phyloP scores from a whole-genome alignment of 2,888 invertebrate genomes.

The Coremacera marginata region DNA sequence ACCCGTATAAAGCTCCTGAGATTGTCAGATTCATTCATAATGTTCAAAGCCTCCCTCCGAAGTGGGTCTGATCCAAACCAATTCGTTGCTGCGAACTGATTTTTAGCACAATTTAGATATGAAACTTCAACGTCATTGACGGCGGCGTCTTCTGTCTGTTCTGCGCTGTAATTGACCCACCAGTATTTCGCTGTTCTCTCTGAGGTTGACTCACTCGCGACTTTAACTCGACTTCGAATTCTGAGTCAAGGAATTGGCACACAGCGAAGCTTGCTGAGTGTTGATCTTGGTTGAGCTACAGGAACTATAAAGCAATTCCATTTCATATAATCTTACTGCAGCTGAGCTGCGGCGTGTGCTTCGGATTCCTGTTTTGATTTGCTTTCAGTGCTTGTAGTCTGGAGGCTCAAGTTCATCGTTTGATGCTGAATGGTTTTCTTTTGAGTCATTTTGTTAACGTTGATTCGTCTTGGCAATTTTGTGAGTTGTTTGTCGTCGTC shows the following conservation, averaged over 20 bases:
- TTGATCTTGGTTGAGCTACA: conserved; percentile 3
- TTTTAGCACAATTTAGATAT: conserved; percentile 12
- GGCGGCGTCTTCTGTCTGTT: not conserved
- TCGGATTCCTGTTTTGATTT: conserved; percentile 28
- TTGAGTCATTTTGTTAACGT: conserved; percentile 29
- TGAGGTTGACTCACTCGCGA: not conserved
- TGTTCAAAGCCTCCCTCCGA: conserved; percentile 7
- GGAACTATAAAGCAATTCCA: conserved; percentile 51
- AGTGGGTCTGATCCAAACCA: not conserved
- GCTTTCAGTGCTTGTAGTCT: conserved; percentile 2
- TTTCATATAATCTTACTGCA: conserved; percentile 50
- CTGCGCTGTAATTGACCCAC: not conserved
- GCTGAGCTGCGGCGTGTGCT: not conserved
- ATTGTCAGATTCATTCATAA: conserved; percentile 40
- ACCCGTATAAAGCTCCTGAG: not conserved
- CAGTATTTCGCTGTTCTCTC: not conserved
- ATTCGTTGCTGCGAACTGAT: conserved; percentile 31
- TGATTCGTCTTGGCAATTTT: conserved; percentile 31
- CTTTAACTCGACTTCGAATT: not conserved
- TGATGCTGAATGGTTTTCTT: conserved; percentile 12
- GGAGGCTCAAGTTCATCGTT: conserved; percentile 15
- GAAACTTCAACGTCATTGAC: conserved; percentile 19
- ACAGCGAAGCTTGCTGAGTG: not conserved
- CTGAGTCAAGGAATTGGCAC: not conserved
- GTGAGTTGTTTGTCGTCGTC: conserved; percentile 21